Evolutionary conservation across 2,113 vertebrate genomes (phyloP).

Genomic region (Cyprichromis sp.): DNA sequence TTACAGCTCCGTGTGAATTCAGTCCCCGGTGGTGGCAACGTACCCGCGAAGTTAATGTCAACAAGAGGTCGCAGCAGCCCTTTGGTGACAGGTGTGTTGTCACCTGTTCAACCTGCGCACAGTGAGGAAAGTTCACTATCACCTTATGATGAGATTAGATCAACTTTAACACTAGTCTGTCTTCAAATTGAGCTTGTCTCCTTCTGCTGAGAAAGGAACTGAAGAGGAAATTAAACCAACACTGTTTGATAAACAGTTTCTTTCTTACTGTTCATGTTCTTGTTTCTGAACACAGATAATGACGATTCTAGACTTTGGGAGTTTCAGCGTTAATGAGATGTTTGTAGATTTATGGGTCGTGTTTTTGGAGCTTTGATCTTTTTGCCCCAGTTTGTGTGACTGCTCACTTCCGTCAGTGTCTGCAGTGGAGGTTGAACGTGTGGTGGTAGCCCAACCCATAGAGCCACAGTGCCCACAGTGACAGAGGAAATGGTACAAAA

Average conservation of each 20-base stretch:
- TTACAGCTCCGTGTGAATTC: background rate
- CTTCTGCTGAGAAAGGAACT: background rate
- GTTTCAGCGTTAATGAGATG: background rate
- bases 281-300: background rate
- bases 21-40: background rate
- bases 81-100: background rate
- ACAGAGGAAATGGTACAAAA: background rate
- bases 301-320: accelerated
- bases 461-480: background rate
- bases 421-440: background rate
- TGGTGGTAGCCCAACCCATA: accelerated
- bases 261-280: background rate
- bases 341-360: background rate
- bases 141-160: background rate
- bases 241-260: background rate
- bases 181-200: background rate
- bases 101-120: background rate
- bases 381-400: background rate
- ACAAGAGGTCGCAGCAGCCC: background rate
- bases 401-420: background rate
- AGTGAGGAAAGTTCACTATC: background rate
- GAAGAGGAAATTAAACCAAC: background rate
- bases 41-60: background rate
- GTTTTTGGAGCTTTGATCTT: background rate
- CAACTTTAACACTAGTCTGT: background rate